These are phyloP conservation scores for Ivindomyrus marchei DNA, from an alignment of 2,113 vertebrate genomes.

Conservation along the genomic window DNA sequence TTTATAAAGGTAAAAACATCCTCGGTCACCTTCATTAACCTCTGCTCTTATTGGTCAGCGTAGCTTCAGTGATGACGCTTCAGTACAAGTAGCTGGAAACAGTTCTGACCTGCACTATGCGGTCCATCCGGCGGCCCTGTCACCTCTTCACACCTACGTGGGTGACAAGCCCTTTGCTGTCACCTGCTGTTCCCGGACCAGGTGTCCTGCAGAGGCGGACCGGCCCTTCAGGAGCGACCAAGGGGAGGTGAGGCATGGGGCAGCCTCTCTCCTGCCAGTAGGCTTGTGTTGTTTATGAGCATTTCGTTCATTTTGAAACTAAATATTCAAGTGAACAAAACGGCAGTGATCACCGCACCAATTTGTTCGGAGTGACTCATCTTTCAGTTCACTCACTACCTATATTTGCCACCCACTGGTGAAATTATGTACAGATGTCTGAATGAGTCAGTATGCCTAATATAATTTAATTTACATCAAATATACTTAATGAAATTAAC, in stretches of 20 bases:
- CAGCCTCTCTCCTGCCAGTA: neutral
- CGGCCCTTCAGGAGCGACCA: neutral
- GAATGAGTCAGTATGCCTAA: neutral
- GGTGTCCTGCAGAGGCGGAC: constrained; percentile 13
- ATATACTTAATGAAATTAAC: neutral
- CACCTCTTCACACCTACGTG: constrained; percentile 36
- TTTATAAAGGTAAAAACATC: neutral
- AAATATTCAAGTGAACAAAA: neutral
- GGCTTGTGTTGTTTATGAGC: neutral
- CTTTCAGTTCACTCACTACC: neutral
- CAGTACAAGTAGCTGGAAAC: constrained; percentile 17
- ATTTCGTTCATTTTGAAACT: neutral
- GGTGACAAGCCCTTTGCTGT: constrained; percentile 40
- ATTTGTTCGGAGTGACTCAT: neutral
- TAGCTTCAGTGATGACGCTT: neutral
- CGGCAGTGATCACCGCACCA: neutral
- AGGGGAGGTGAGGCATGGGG: neutral
- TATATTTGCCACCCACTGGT: neutral
- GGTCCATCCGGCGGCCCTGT: constrained; percentile 33
- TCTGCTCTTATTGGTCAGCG: neutral
- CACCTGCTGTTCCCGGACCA: constrained; percentile 38
- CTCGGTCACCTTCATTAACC: neutral
- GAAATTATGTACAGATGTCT: neutral
- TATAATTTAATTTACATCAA: neutral
- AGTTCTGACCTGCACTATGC: constrained; percentile 26